A percentile compares a stretch with the other conserved stretches of the same genome.
These are phyloP conservation scores for Creontiades dilutus DNA, from an alignment of 2,888 invertebrate genomes.

Conservation along the genomic window DNA sequence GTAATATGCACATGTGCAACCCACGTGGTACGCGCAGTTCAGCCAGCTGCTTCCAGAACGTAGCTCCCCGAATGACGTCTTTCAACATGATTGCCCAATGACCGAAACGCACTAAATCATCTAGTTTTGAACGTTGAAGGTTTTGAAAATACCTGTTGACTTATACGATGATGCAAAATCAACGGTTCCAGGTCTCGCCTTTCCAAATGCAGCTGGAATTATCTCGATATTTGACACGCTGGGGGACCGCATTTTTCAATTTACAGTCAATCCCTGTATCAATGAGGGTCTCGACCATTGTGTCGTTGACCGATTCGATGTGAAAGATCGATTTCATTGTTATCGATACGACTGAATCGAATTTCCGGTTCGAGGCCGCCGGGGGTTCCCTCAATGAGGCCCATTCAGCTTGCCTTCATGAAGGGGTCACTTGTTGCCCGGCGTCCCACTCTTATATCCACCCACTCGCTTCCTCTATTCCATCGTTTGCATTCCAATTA, in stretches of 20 bases:
- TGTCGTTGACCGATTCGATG: neutral
- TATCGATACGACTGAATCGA: conserved; percentile 21
- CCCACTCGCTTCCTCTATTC: neutral
- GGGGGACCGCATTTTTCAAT: too few relatives aligned
- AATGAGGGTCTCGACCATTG: too few relatives aligned
- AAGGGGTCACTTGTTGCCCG: conserved; percentile 31
- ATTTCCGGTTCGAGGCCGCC: neutral
- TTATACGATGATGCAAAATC: too few relatives aligned
- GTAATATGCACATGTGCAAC: neutral
- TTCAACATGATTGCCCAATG: neutral
- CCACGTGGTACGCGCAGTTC: conserved; percentile 2
- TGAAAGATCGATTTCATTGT: neutral
- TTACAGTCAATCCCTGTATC: too few relatives aligned
- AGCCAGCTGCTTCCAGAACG: neutral
- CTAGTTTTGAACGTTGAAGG: too few relatives aligned
- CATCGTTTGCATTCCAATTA: neutral
- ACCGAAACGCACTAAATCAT: neutral
- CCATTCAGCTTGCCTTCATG: neutral
- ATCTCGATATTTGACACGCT: too few relatives aligned
- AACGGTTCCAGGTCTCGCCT: too few relatives aligned
- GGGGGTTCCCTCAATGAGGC: neutral
- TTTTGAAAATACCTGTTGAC: too few relatives aligned
- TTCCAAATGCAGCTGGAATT: too few relatives aligned
- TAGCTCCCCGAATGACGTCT: neutral
- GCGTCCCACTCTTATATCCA: neutral